A percentile compares a stretch with the other conserved stretches of the same genome.
Evolutionary conservation across 2,888 invertebrate species (phyloP).

Genomic region (Drosophila nigricruria): DNA sequence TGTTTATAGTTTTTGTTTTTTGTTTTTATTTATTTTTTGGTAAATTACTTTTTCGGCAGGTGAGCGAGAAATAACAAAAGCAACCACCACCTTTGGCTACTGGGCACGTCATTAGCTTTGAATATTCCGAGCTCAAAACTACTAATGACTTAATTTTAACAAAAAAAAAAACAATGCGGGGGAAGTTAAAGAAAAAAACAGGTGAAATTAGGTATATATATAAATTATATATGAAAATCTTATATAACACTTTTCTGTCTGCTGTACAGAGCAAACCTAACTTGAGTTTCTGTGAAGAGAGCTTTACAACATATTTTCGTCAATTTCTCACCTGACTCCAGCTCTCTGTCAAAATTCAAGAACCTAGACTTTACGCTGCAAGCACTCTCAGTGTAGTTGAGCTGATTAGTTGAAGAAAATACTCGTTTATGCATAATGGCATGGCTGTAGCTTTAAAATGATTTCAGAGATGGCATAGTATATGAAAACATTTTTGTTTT

Average conservation of each 20-base stretch:
- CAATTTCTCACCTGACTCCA: no score
- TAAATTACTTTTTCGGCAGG: conserved; percentile 67
- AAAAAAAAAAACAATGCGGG: conserved; percentile 1
- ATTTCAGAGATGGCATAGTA: neutral
- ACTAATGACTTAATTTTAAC: conserved; percentile 73
- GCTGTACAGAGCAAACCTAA: no score
- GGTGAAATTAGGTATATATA: neutral
- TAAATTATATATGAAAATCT: neutral
- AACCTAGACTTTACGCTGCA: no score
- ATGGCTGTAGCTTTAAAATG: neutral
- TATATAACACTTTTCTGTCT: neutral
- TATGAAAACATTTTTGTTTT: neutral
- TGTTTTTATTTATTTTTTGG: conserved; percentile 26
- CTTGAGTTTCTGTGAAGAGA: no score
- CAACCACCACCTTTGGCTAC: conserved; percentile 31
- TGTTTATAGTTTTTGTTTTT: conserved; percentile 35
- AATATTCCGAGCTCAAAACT: conserved; percentile 13
- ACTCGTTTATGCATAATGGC: neutral
- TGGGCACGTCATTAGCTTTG: conserved; percentile 49
- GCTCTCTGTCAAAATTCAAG: no score
- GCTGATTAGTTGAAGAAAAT: no score
- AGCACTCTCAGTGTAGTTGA: no score
- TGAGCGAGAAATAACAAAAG: conserved; percentile 40
- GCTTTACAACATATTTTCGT: no score
- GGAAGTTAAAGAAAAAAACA: neutral